Evolutionary conservation across 2,888 invertebrate species (phyloP), one percentile per base, ranked within the genome.

Genomic region (Baccha elongata): DNA sequence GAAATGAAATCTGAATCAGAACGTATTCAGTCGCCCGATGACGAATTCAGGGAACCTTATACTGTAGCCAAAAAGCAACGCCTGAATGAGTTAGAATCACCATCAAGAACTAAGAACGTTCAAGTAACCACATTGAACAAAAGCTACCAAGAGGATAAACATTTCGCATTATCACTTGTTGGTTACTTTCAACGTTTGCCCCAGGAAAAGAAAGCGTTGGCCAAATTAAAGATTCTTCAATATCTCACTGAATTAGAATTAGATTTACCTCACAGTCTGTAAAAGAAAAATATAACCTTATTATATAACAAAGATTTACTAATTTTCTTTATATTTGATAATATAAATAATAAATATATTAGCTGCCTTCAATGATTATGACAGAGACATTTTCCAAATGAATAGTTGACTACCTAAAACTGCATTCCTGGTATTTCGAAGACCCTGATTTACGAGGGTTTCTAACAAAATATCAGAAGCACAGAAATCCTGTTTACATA

Each of bases 151-250:
- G 86, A 87, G 13, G 87, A 87, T 44, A 86, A 85, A 52, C 86
- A 87, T 80, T 87, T 86, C 83, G 86, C 86, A 1, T 50, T 87
- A 0, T 87, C 87, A n/a, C 68, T 87, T 11, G 85, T 87, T 5
- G 86, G 87, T 0, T 86, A 86, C 52, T 86, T 87, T 29, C 86
- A 86, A 50, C 83, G 87, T 1, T 55, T 87, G 11, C 84, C 85
- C 2, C 81, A 74, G 3, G 73, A 74, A 5, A 86, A 85, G 35
- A 86, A 85, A 62, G 62, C 85, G 0, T 48, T 86, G 19, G 87
- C 87, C 0, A 87, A 87, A 74, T 68, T 87, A 8, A 86, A 86
- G 53, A 87, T 87, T 35, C 65, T 87, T 10, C 85, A 85, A 23
- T 87, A 87, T 84, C 83, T 87, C n/a, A 86, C 87, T 1, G 85